Evolutionary conservation across 2,888 invertebrate genomes (phyloP).

Genomic region (Plemyria rubiginata): DNA sequence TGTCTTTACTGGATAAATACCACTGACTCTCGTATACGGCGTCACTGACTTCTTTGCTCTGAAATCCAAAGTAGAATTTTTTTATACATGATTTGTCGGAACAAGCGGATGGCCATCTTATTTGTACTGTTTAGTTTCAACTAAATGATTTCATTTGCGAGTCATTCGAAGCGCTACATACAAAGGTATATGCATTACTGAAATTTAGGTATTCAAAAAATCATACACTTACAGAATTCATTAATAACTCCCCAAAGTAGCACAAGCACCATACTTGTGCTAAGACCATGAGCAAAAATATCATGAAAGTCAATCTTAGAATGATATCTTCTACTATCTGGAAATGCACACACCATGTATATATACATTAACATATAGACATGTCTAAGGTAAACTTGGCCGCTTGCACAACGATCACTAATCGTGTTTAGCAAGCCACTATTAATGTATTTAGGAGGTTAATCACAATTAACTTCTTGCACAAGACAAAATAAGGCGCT

Average conservation of each 20-base stretch:
- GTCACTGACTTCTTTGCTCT: constrained; percentile 14
- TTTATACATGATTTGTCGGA: too few species aligned
- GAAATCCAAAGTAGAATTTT: background rate
- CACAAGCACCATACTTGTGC: constrained; percentile 22
- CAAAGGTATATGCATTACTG: too few species aligned
- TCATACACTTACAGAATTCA: constrained; percentile 12
- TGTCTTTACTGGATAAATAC: constrained; percentile 12
- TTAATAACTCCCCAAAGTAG: constrained; percentile 20
- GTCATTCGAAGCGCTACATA: too few species aligned
- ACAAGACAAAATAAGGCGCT: too few species aligned
- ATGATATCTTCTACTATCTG: constrained; percentile 11
- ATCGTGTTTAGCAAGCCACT: too few species aligned
- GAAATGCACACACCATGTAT: background rate
- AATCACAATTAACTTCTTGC: too few species aligned
- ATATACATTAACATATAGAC: background rate
- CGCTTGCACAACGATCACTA: too few species aligned
- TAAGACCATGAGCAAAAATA: constrained; percentile 14
- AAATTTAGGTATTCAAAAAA: too few species aligned
- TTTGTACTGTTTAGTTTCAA: too few species aligned
- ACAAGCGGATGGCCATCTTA: too few species aligned
- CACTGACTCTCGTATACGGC: constrained; percentile 16
- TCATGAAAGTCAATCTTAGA: constrained; percentile 3
- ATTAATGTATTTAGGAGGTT: too few species aligned
- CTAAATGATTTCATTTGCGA: too few species aligned
- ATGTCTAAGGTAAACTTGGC: background rate